These are phyloP conservation scores for Menidia menidia DNA, from an alignment of 2,797 vertebrate genomes.

Conservation along the genomic window DNA sequence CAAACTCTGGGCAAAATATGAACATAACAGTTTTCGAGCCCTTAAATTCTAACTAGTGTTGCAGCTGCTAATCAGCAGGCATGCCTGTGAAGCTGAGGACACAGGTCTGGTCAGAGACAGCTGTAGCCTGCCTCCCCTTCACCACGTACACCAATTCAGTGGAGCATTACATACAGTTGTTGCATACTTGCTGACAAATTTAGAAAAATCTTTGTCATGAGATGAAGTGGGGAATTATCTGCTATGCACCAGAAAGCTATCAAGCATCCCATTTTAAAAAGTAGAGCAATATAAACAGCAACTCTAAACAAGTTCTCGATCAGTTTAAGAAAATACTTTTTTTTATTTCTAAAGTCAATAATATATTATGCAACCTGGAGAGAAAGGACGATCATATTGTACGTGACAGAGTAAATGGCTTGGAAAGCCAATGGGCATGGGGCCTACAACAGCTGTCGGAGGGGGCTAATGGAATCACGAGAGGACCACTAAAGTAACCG, in stretches of 20 bases:
- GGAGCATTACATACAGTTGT: too few species aligned
- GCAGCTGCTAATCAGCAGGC: not conserved
- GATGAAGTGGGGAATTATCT: too few species aligned
- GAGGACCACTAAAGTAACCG: not conserved
- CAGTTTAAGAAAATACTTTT: too few species aligned
- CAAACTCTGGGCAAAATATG: not conserved
- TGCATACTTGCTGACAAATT: too few species aligned
- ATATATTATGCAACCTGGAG: not conserved
- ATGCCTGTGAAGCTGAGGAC: not conserved
- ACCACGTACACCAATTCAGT: too few species aligned
- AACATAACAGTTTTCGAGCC: not conserved
- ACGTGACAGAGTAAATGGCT: not conserved
- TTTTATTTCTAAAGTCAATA: not conserved
- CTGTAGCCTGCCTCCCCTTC: not conserved
- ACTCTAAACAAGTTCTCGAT: too few species aligned
- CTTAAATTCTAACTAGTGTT: not conserved
- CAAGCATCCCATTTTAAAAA: too few species aligned
- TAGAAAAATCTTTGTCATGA: too few species aligned
- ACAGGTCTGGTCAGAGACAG: not conserved
- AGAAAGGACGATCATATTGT: not conserved
- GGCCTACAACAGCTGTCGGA: slow-evolving; percentile 59
- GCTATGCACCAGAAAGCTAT: too few species aligned
- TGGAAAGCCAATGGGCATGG: slow-evolving; percentile 1
- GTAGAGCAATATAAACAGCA: too few species aligned
- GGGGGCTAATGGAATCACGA: slow-evolving; percentile 1